Base-by-base conservation (phyloP, 2,113 vertebrate genomes). In the Lutjanus erythropterus region DNA sequence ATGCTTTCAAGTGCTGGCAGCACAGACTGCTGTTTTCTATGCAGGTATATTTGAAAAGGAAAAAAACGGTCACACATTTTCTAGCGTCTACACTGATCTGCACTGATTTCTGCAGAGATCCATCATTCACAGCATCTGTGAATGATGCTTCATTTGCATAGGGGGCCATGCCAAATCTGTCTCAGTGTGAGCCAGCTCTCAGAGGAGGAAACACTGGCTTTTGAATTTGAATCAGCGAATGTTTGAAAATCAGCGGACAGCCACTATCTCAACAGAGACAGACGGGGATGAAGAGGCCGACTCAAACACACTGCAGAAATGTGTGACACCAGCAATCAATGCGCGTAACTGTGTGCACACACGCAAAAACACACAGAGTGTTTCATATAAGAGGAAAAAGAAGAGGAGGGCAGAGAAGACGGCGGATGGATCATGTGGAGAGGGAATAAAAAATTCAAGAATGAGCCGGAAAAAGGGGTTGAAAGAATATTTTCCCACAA, bases 171-270 rank as follows among this genome's bases (percentile, higher is more conserved):
- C 86, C 88, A 88, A 83, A 83, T 64, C 41, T 23, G 19, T 46
- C 75, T 60, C 41, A 27, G 80, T 49, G 83, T 53, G 75, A 80
- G 83, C 79, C 79, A 72, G 74, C 83, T 84, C 84, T 84, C 91
- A 56, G 62, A 80, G 73, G 75, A 86, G 71, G 86, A 81, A 84
- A 86, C 75, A 64, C 70, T 12, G 31, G 90, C 81, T 72, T 80
- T 80, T 89, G 86, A 87, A 91, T 89, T 83, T 83, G 69, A 91
- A 91, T 88, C 79, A 70, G 83, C 35, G 61, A 75, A 85, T 84
- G 84, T 89, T 84, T 90, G 87, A 84, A 85, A 80, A 84, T 80
- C 84, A 77, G 80, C 3, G 41, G 81, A 82, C 80, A 41, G 85
- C 65, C 80, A 12, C 78, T 87, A 89, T 88, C 84, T 88, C 74